Conservation (phyloP, 92 coral and sea anemone genomes). For the Epizoanthus stellaris region DNA sequence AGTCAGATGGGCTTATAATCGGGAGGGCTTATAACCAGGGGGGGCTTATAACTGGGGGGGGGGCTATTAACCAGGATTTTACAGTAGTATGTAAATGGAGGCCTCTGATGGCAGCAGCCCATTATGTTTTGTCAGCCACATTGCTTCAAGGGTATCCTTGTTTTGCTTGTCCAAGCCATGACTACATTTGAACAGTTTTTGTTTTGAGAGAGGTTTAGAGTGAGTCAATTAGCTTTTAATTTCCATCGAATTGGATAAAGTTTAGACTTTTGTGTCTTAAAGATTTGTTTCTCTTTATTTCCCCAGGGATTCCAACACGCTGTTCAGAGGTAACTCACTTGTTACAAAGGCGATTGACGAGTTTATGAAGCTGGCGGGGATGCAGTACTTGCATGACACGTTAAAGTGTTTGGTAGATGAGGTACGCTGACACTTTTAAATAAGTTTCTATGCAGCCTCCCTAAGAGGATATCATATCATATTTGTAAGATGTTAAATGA, state of each 20-base stretch:
- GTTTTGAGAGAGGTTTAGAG: neutral
- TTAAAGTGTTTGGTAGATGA: slow-evolving; percentile 80
- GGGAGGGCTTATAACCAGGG: too few species aligned
- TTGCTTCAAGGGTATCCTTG: too few species aligned
- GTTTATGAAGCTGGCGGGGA: slow-evolving; percentile 96
- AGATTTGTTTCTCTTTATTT: neutral
- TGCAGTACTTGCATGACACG: slow-evolving; percentile 89
- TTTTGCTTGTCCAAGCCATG: too few species aligned
- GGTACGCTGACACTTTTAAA: slow-evolving; percentile 44
- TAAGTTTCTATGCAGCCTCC: too few species aligned
- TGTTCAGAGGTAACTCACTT: slow-evolving; percentile 94
- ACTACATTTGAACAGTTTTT: too few species aligned
- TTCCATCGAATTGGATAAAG: neutral
- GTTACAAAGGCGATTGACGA: slow-evolving; percentile 95
- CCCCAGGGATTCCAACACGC: slow-evolving; percentile 88
- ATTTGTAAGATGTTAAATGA: too few species aligned
- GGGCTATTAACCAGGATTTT: too few species aligned
- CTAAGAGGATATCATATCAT: neutral
- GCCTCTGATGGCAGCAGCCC: too few species aligned
- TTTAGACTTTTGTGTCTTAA: neutral
- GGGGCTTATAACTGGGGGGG: too few species aligned
- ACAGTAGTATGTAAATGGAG: too few species aligned
- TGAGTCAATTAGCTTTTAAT: neutral
- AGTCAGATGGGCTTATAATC: too few species aligned
- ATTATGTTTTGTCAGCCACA: too few species aligned